Conservation (phyloP, 2,113 vertebrate genomes). For the Dissostichus mawsoni region DNA sequence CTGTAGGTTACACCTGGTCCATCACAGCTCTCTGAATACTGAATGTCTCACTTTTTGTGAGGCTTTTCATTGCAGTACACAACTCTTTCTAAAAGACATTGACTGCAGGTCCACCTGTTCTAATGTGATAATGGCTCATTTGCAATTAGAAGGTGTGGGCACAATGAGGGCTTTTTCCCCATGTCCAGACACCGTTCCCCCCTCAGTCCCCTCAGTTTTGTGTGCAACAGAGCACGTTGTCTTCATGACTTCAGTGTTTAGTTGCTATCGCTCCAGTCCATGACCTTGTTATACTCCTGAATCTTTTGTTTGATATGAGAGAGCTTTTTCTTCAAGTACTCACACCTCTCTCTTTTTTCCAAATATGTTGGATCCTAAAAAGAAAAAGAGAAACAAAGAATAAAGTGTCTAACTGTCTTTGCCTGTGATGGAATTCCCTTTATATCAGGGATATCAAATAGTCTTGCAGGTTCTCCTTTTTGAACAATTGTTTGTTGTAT, state of each 20-base stretch:
- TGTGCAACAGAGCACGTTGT: background rate
- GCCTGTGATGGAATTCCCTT: background rate
- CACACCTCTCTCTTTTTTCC: slow-evolving; percentile 95
- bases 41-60: background rate
- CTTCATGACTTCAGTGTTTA: background rate
- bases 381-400: slow-evolving; percentile 5
- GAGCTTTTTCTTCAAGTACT: slow-evolving; percentile 96
- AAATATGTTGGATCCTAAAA: slow-evolving; percentile 91
- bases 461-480: too few species aligned
- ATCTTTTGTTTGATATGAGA: slow-evolving; percentile 97
- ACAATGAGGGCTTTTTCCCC: background rate
- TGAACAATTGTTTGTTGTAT: too few species aligned
- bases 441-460: background rate
- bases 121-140: background rate
- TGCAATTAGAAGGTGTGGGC: background rate
- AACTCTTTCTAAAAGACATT: too few species aligned
- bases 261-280: slow-evolving; percentile 83
- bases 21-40: background rate
- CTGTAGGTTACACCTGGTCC: background rate
- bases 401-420: background rate
- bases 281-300: slow-evolving; percentile 93
- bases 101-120: background rate
- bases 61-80: background rate
- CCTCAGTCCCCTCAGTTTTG: background rate
- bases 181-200: background rate